Base-by-base conservation (phyloP, 2,797 vertebrate species). In the Loris lydekkerianus region DNA sequence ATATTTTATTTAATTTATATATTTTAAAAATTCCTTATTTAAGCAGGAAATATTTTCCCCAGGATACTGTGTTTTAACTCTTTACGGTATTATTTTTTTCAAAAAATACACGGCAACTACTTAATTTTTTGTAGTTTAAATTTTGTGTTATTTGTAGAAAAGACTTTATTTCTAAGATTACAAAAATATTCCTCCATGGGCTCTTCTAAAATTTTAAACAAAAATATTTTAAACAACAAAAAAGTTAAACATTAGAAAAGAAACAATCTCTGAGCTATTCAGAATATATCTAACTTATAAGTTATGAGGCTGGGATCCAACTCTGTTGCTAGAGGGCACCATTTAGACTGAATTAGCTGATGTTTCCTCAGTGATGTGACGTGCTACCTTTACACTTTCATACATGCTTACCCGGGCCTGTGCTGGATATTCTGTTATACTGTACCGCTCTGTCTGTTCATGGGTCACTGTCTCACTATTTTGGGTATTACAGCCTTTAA, bases 201-300 rank as follows among this genome's bases (percentile, higher is more conserved):
- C 17, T 87, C 43, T 84, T 84, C 20, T 78, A 76, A 86, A 92
- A 58, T 73, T 86, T 84, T 87, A 75, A 93, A 40, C 10, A 65
- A 93, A 78, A 75, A 10, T 89, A 89, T 43, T 84, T 95, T 91
- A 86, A 93, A 84, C n/a, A 81, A 67, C 1, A 76, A 83, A 93
- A 91, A 81, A 34, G n/a, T 43, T n/a, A n/a, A 89, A 82, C 27
- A 94, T 34, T 14, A 63, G 94, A 75, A 89, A 75, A 40, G 40
- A 83, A 80, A 82, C 1, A 40, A 61, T 20, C 37, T 56, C 46
- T 73, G 14, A 78, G 27, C 31, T 91, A n/a, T 70, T 75, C 17
- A 90, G n/a, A 63, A 53, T 58, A 9, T 37, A 76, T 25, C 14
- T 81, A 91, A 43, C 65, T n/a, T 70, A 5, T 75, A 95, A 86